Evolutionary conservation across 2,888 invertebrate species (phyloP), one percentile per base, ranked within the genome.

Genomic region (Lordiphosa andalusiaca): DNA sequence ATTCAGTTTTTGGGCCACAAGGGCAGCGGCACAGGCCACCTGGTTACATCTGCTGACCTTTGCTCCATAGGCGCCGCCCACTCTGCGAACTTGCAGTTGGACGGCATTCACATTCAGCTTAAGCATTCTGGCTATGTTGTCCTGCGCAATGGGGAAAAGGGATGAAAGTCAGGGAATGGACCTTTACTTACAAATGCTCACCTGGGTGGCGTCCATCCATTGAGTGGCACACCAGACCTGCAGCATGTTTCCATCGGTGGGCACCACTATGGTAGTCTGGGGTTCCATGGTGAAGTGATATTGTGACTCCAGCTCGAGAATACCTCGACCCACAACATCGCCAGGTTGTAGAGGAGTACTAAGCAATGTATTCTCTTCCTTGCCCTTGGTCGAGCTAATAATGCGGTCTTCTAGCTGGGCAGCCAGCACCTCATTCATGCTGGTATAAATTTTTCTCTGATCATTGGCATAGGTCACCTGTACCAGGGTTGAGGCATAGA

Each of bases 51-150:
- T 91, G 0, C 92, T 91, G 46, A 95, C 92, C 53, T 97, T 97
- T 0, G 91, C 92, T 0, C 97, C 97, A 86, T 94, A 97, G 0
- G 90, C 95, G 6, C 97, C 97, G 1, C 97, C 97, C 0, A 96
- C 69, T 19, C 96, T 92, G 2, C 93, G 91, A 0, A 95, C 94
- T 23, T 90, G 88, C 0, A 96, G 89, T 60, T 94, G 93, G n/a
- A 96, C 91, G 23, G 95, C 91, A 83, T 93, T 93, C 40, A 91
- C 89, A 5, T 91, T 91, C 16, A 93, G 73, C 10, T 90, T 90
- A 2, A 94, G 89, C 42, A 91, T 89, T n/a, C 90, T 80, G 0
- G 93, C 91, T 7, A 94, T 89, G 2, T 91, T 91, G 4, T 90
- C 82, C 80, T 94, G 93, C 0, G 3, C 30, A 10, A 30, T 30